Evolutionary conservation across 2,888 invertebrate genomes (phyloP), one percentile per base, ranked within the genome.

Genomic region (Nephrocerus scutellatus): DNA sequence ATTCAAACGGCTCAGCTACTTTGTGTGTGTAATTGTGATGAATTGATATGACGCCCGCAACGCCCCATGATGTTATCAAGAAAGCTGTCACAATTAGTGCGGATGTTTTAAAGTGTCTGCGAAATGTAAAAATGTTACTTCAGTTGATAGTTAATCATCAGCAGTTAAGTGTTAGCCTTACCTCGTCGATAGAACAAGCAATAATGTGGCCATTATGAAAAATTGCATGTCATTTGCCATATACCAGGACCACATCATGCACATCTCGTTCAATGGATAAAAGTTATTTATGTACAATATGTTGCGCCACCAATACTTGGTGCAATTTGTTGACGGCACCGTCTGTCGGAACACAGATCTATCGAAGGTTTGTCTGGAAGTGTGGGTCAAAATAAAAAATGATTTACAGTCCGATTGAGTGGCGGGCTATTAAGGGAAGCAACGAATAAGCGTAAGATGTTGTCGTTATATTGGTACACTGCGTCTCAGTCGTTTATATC

Each of bases 211-310:
- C 50, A 84, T 72, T 6, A 80, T 72, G 59, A 82, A 84, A 63
- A 84, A 84, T 63, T 84, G 84, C 43, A 82, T 83, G 56, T 84
- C 84, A 54, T 84, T 84, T 7, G 84, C 81, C 73, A 85, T 79
- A 54, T 85, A 85, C 84, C 84, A 85, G 30, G 82, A 81, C 84
- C 84, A 85, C 41, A 82, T 73, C 82, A 85, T 82, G 61, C 84
- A 85, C 73, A 83, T 82, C 57, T 85, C 84, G 16, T 72, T 71
- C 58, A 80, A 78, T 0, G 83, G 80, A 60, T 75, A 87, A 59
- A 84, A 74, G 56, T 85, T 87, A 64, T 87, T 86, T 55, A 87
- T 80, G 60, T 85, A 87, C 12, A 87, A 70, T n/a, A 82, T 73
- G 57, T 88, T 87, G 42, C 86, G 72, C 87, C 87, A 88, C 87